These are phyloP conservation scores for Rhinogobius similis DNA, from an alignment of 2,113 vertebrate species.

Conservation along the genomic window DNA sequence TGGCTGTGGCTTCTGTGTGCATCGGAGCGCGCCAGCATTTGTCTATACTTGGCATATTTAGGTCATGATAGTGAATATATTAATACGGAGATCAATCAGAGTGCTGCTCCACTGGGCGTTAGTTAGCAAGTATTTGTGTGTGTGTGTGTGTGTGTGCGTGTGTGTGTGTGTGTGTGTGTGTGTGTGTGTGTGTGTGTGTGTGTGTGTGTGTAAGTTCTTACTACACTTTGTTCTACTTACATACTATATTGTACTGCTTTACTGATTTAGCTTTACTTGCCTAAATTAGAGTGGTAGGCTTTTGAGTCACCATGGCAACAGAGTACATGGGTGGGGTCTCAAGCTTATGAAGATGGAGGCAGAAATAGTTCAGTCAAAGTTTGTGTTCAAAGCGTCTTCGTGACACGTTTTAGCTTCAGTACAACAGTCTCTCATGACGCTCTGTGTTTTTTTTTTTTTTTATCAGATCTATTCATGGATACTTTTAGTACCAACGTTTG, in stretches of 20 bases:
- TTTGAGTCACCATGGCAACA: slow-evolving; percentile 9
- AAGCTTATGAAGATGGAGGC: background rate
- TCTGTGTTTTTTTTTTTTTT: background rate
- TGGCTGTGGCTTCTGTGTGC: slow-evolving; percentile 11
- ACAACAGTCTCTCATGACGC: background rate
- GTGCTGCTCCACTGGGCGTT: slow-evolving; percentile 2
- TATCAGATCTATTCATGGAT: too few relatives aligned
- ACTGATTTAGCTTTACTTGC: background rate
- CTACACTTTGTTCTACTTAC: slow-evolving; percentile 19
- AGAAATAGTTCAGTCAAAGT: slow-evolving; percentile 1
- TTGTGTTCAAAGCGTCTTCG: background rate
- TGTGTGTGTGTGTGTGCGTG: background rate
- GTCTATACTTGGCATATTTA: slow-evolving; percentile 35
- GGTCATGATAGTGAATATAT: slow-evolving; percentile 48
- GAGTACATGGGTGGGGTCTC: background rate
- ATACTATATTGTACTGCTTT: background rate
- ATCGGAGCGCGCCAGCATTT: slow-evolving; percentile 4
- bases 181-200: background rate
- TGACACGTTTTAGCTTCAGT: background rate
- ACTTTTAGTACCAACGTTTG: too few relatives aligned
- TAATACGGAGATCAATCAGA: slow-evolving; percentile 37
- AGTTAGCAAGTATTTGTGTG: background rate
- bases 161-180: background rate
- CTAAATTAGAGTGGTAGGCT: background rate
- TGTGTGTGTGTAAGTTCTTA: slow-evolving; percentile 3